Conservation (phyloP, 2,797 vertebrate genomes). For the Argyrosomus regius region DNA sequence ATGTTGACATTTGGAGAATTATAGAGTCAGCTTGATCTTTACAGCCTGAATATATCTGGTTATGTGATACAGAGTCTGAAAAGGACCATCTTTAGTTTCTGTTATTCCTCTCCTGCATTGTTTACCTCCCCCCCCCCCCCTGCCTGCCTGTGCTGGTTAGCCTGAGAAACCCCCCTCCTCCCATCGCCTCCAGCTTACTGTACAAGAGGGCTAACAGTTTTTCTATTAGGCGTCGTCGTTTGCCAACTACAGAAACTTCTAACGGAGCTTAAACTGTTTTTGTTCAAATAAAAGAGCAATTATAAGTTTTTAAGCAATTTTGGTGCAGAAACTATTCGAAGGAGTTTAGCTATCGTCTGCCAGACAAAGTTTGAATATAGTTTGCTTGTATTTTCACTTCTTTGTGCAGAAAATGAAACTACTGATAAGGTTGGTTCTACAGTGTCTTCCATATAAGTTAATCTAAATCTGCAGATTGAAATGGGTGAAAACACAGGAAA, state of each 20-base stretch:
- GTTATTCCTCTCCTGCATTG: conserved; percentile 1
- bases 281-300: conserved; percentile 1
- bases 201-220: conserved; percentile 72
- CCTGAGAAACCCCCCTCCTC: conserved; percentile 1
- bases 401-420: conserved; percentile 6
- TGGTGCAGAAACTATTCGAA: neutral
- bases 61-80: neutral
- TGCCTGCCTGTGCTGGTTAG: neutral
- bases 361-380: neutral
- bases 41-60: neutral
- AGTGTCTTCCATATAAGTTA: conserved; percentile 41
- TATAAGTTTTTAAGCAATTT: neutral
- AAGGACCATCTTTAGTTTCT: conserved; percentile 31
- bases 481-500: neutral
- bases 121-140: too few relatives aligned
- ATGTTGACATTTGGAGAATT: conserved; percentile 1
- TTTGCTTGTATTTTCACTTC: conserved; percentile 35
- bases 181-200: conserved; percentile 8
- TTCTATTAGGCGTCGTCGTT: conserved; percentile 39
- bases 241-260: conserved; percentile 36
- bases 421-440: neutral
- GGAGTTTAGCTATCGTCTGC: neutral
- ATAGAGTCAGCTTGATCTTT: neutral
- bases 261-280: conserved; percentile 4
- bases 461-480: conserved; percentile 49